These are phyloP conservation scores for Pavo muticus DNA, from an alignment of 2,113 vertebrate species.

Conservation along the genomic window DNA sequence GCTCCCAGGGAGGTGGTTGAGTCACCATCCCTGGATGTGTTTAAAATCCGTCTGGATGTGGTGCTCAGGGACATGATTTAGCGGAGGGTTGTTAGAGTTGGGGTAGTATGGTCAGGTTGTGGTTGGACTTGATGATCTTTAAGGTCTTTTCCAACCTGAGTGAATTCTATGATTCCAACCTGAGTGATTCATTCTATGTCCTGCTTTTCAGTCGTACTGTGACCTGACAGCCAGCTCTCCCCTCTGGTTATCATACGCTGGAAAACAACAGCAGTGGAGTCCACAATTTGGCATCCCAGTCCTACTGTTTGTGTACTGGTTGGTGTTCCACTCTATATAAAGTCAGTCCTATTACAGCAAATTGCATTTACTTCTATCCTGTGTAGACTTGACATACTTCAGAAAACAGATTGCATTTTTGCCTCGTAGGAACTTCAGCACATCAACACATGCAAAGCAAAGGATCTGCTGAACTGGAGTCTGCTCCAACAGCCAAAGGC, in stretches of 20 bases:
- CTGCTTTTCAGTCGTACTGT: neutral
- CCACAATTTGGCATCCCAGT: neutral
- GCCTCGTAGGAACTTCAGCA: neutral
- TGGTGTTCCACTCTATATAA: neutral
- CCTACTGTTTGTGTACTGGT: neutral
- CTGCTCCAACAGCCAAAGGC: neutral
- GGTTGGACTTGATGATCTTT: no score
- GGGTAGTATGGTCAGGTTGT: no score
- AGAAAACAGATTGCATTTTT: neutral
- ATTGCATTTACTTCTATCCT: fast-evolving
- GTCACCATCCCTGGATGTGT: no score
- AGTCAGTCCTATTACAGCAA: neutral
- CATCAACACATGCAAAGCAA: neutral
- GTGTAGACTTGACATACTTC: neutral
- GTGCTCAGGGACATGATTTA: no score
- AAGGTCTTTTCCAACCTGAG: no score
- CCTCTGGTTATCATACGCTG: neutral
- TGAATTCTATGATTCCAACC: no score
- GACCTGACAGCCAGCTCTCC: constrained; percentile 5
- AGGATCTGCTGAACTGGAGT: neutral
- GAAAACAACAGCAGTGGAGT: neutral
- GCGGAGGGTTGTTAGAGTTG: no score
- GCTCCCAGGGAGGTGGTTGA: no score
- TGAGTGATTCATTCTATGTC: neutral
- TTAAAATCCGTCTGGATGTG: no score